Percentiles rank a stretch among this genome's conserved stretches.
Evolutionary conservation across 2,797 vertebrate genomes (phyloP).

Genomic region (Remorina albescens): DNA sequence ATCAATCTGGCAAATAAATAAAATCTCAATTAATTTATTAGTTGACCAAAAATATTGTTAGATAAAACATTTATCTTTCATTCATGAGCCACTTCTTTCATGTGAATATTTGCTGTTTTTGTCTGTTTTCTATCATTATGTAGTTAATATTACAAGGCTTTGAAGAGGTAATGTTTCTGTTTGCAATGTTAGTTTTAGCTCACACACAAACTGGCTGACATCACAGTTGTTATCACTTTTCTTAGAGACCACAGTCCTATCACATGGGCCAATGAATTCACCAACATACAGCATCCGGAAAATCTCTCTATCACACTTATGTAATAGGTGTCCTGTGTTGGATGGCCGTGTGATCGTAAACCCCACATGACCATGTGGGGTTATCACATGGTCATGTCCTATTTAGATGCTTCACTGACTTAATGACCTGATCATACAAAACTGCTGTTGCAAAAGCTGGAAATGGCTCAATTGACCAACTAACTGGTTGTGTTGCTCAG

Average conservation of each 20-base stretch:
- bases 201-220: background rate
- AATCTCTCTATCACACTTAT: background rate
- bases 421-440: background rate
- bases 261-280: background rate
- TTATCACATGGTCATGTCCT: constrained; percentile 20
- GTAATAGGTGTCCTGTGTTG: background rate
- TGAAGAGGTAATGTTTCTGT: background rate
- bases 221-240: background rate
- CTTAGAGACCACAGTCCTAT: background rate
- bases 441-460: constrained; percentile 45
- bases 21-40: too few relatives aligned
- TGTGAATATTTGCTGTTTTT: background rate
- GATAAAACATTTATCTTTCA: too few relatives aligned
- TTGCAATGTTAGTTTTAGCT: too few relatives aligned
- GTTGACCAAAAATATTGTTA: too few relatives aligned
- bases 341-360: too few relatives aligned
- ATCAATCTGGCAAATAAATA: too few relatives aligned
- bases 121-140: background rate
- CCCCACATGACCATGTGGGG: too few relatives aligned
- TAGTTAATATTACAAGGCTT: background rate
- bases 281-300: constrained; percentile 9
- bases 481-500: background rate
- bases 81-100: too few relatives aligned
- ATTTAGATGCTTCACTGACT: background rate
- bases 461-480: constrained; percentile 36